phyloP scores from a whole-genome alignment of 2,113 vertebrate species.

The Amblyopsis rosae region DNA sequence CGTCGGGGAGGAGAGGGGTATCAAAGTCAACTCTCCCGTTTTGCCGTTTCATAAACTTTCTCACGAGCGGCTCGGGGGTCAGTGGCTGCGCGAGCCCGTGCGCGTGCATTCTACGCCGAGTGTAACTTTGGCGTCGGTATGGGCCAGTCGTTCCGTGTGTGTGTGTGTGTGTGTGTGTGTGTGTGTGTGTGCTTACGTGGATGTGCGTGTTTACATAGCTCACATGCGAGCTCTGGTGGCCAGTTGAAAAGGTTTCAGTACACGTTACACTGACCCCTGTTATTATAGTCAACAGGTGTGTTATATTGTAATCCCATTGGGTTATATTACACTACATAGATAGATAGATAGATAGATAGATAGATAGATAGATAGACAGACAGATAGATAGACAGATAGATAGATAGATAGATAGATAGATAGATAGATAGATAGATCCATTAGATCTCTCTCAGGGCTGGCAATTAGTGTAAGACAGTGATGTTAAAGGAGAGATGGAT shows the following conservation, averaged over 20 bases:
- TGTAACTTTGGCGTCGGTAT: not conserved
- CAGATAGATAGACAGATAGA: not conserved
- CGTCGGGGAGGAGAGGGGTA: conserved; percentile 11
- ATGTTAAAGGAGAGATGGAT: conserved; percentile 22
- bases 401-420: not conserved
- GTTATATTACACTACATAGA: not conserved
- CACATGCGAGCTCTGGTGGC: conserved; percentile 65
- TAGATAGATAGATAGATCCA: not conserved
- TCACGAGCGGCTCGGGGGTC: conserved; percentile 51
- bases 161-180: not conserved
- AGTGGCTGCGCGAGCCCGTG: conserved; percentile 24
- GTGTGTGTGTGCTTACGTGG: not conserved
- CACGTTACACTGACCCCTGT: conserved; percentile 15
- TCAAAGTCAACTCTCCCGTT: conserved; percentile 41
- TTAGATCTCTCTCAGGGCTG: conserved; percentile 56
- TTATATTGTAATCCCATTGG: conserved; percentile 68
- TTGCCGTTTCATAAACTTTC: conserved; percentile 64
- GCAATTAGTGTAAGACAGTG: conserved; percentile 41
- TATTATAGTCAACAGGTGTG: not conserved
- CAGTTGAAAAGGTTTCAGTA: conserved; percentile 1
- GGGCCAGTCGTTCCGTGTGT: not conserved
- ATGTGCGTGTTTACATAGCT: conserved; percentile 25
- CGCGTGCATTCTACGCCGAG: not conserved
- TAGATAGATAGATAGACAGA: not conserved
- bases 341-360: not conserved